Conservation (phyloP, 2,797 vertebrate species). For the Mycteria americana region DNA sequence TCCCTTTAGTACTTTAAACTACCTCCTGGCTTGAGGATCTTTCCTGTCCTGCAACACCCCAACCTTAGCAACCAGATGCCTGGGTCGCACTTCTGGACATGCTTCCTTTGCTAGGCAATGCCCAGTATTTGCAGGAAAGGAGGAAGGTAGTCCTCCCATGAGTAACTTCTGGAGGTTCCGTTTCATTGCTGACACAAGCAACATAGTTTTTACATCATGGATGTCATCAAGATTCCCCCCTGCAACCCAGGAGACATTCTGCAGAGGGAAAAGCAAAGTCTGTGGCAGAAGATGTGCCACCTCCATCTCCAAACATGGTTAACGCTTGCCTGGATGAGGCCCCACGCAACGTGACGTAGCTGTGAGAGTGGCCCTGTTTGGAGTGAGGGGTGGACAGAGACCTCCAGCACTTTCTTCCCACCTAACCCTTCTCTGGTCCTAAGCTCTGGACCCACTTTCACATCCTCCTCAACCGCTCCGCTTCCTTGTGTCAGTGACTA, state of each 20-base stretch:
- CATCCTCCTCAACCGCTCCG: neutral
- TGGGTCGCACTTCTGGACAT: neutral
- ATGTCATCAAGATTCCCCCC: neutral
- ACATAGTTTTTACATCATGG: neutral
- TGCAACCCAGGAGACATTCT: neutral
- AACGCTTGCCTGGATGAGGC: neutral
- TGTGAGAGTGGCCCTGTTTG: neutral
- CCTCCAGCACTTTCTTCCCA: neutral
- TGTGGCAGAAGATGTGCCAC: neutral
- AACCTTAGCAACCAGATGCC: neutral
- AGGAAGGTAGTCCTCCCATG: neutral
- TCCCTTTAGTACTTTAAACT: neutral
- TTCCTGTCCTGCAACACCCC: neutral
- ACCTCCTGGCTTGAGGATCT: neutral
- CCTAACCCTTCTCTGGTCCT: neutral
- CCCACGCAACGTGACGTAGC: rapidly evolving
- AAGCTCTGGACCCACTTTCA: neutral
- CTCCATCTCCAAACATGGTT: neutral
- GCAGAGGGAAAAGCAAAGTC: neutral
- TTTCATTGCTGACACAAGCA: neutral
- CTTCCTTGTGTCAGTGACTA: neutral
- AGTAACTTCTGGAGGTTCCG: neutral
- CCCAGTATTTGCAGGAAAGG: neutral
- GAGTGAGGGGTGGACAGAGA: neutral
- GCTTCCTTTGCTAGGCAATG: neutral